phyloP scores from a whole-genome alignment of 2,888 invertebrate genomes.

The Endotricha flammealis region DNA sequence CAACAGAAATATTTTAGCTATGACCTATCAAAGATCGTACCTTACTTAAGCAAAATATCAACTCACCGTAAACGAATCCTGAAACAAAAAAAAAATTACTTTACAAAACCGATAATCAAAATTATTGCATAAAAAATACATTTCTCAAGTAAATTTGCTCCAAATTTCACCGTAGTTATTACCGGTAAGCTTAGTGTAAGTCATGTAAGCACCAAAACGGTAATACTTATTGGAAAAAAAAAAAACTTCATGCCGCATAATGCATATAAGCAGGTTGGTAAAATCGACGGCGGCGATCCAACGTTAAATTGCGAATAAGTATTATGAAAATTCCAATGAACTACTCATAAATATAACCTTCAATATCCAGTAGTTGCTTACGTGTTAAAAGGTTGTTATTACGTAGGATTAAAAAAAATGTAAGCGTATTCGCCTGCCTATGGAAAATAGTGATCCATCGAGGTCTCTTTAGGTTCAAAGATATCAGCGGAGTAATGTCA shows the following conservation, averaged over 20 bases:
- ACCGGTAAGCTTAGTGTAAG: background rate
- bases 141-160: background rate
- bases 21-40: background rate
- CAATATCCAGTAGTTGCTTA: constrained; percentile 9
- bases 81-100: constrained; percentile 69
- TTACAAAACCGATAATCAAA: constrained; percentile 5
- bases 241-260: constrained; percentile 3
- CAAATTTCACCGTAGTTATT: background rate
- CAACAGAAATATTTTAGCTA: background rate
- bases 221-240: background rate
- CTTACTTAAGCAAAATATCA: too few relatives aligned
- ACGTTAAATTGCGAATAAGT: constrained; percentile 7
- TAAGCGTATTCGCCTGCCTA: too few relatives aligned
- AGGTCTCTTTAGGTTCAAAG: too few relatives aligned
- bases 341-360: constrained; percentile 7
- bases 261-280: constrained; percentile 4
- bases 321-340: constrained; percentile 7
- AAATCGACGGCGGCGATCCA: constrained; percentile 2
- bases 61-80: constrained; percentile 82
- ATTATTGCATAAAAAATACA: background rate
- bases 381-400: constrained; percentile 8
- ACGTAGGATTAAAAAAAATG: too few relatives aligned
- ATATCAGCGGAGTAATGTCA: too few relatives aligned
- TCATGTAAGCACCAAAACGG: constrained; percentile 1
- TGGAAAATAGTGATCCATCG: too few relatives aligned